Base-by-base conservation (phyloP, 2,797 vertebrate genomes). In the Hoplostethus mediterraneus region DNA sequence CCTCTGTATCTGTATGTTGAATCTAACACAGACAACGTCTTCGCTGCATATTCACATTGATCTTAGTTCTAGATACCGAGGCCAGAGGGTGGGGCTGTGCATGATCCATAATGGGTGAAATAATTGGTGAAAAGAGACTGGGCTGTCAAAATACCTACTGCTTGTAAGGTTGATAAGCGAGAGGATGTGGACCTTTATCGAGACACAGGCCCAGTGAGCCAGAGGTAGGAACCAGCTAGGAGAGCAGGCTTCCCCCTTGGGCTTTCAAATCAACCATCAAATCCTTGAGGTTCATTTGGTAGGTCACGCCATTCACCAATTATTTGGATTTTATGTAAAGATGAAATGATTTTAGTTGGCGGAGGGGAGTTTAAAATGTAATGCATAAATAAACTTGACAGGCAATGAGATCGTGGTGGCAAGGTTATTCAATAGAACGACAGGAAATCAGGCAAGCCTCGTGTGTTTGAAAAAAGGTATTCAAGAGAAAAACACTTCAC, bases 241-340 rank as follows among this genome's bases (percentile, higher is more conserved):
- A 85, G 87, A 87, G 80, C 83, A 80, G 80, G 83, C 86, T 78
- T 70, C 68, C 85, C 90, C 89, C 89, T 77, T 89, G 88, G 90
- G 92, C 89, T 89, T 81, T 91, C 79, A 86, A 89, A 91, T 90
- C 88, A 90, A 71, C 85, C 89, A 88, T 93, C 90, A 90, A 92
- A 88, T 67, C 83, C 85, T 92, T 64, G 75, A 86, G 91, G 88
- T 92, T 90, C 88, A 90, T 89, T 89, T 88, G 90, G 79, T 84
- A 80, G 90, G 90, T 94, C 92, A 90, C 83, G 80, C 81, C 82
- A 89, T 87, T 93, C 88, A 93, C 91, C 93, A 94, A 94, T 94
- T 93, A 94, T 92, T 93, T 93, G 91, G 88, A 93, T 92, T 93
- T 92, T 93, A 94, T 92, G 91, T 90, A 93, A 90, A 93, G 89